Evolutionary conservation across 2,797 vertebrate genomes (phyloP), one percentile per base, ranked within the genome.

Genomic region (Gila robusta): DNA sequence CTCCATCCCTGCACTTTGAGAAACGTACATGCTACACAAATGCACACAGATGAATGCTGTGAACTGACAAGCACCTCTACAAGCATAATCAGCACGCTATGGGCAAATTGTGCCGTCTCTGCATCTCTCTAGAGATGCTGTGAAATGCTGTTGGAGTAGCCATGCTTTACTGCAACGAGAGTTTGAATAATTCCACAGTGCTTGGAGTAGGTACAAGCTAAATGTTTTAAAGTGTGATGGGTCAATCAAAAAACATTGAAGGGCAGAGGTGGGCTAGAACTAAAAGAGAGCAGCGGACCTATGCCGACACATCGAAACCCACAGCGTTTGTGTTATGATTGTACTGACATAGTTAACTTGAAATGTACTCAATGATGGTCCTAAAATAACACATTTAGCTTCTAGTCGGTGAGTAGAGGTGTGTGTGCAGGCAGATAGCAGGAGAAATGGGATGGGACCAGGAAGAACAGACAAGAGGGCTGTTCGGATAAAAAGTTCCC

Each of bases 181-280:
- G 89, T 88, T 91, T 92, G 82, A 93, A 92, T 94, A 93, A 94
- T 94, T 52, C 66, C 69, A 16, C 62, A 74, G 66, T 32, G 52
- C 74, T 26, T 52, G n/a, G 26, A 76, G 70, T 81, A 83, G 35
- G 49, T 41, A 54, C n/a, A 69, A 74, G 32, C 35, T 39, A 87
- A 69, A 56, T 56, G 72, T 16, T 56, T 49, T 37, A 77, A 56
- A 17, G 19, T 79, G 77, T 79, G 56, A 66, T 39, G 11, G 54
- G 52, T 19, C 28, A 28, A 52, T 64, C n/a, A 62, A 83, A 72
- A 82, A 70, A 19, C 62, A 80, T 23, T 35, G 12, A 16, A 64
- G 70, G 28, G 62, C 56, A 64, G n/a, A 9, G 37, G 5, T 64
- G 76, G 56, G 41, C 32, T 56, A 54, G 10, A 56, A 56, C 4